Base-by-base conservation (phyloP, 2,888 invertebrate species). In the Ptychoptera contaminata region DNA sequence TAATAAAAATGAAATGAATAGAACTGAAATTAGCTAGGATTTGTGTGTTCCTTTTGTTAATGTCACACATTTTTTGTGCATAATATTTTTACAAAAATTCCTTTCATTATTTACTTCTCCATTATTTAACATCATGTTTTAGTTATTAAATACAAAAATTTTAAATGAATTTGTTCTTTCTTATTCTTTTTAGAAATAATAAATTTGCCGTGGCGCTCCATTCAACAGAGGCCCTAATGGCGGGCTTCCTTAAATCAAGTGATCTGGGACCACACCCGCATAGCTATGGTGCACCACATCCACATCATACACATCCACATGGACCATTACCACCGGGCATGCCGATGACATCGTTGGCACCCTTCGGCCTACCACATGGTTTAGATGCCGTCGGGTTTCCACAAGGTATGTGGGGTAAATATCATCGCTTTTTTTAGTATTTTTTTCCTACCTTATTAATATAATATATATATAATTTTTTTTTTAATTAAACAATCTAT, bases 401-500 rank as follows among this genome's bases (percentile, higher is more conserved):
- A 59, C 66, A 66, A 65, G 65, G 66, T 65, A 65, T 66, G 65
- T 66, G 66, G 66, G 66, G 66, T 66, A 66, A 66, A 63, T 66
- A 66, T 50, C 46, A 40, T 35, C 30, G 40, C 44, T 35, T 32
- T 40, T 37, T 40, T 42, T 3, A 31, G 10, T 23, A 42, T 23
- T 34, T 23, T 36, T n/a, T 8, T 36, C 11, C 11, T 36, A n/a
- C 1, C 8, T 16, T n/a, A 23, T 16, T 10, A 5, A 16, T 41
- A 32, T 10, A 10, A 32, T 14, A 11, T 5, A 16, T 15, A 30
- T 31, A 12, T 31, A 32, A 4, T 14, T 14, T 30, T 40, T 14
- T 31, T 37, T 12, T 7, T 6, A 8, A 10, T n/a, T 39, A 10
- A 39, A 29, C 6, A n/a, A 23, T 39, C n/a, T 39, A 3, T 10